phyloP scores from a whole-genome alignment of 2,797 vertebrate genomes.

The Echiichthys vipera region DNA sequence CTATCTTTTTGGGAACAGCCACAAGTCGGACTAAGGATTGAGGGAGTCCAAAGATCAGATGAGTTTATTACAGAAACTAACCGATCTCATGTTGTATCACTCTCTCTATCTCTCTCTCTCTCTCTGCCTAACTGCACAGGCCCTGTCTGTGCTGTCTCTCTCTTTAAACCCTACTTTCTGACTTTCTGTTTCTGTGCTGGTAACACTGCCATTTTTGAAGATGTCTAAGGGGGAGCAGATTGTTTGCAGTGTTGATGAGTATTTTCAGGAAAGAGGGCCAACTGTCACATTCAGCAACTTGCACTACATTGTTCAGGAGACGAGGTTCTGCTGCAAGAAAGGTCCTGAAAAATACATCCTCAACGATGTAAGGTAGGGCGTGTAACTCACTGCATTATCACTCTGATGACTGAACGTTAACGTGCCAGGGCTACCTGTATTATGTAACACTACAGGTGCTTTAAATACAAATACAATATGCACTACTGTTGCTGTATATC shows the following conservation, averaged over 20 bases:
- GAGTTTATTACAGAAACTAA: not conserved
- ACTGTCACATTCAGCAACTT: conserved; percentile 80
- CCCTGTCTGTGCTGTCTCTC: not conserved
- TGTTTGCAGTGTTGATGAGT: conserved; percentile 20
- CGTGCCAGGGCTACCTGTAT: not conserved
- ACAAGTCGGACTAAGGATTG: not conserved
- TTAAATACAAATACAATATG: not conserved
- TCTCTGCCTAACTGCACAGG: conserved; percentile 2
- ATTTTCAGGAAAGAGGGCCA: conserved; percentile 70
- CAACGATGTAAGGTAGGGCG: conserved; percentile 80
- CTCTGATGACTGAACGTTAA: not conserved
- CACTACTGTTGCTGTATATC: not conserved
- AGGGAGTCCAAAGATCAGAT: conserved; percentile 61
- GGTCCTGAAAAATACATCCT: conserved; percentile 79
- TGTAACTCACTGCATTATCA: not conserved
- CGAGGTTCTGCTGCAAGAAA: conserved; percentile 58
- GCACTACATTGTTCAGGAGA: conserved; percentile 76
- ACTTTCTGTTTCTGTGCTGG: not conserved
- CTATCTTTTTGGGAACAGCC: not conserved
- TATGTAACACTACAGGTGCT: not conserved
- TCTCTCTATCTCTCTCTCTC: not conserved
- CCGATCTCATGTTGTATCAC: not conserved
- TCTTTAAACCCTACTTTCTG: not conserved
- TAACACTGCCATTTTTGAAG: conserved; percentile 25
- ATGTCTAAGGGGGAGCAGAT: conserved; percentile 53